Evolutionary conservation across 2,797 vertebrate genomes (phyloP), one percentile per base, ranked within the genome.

Genomic region (Anabas testudineus): DNA sequence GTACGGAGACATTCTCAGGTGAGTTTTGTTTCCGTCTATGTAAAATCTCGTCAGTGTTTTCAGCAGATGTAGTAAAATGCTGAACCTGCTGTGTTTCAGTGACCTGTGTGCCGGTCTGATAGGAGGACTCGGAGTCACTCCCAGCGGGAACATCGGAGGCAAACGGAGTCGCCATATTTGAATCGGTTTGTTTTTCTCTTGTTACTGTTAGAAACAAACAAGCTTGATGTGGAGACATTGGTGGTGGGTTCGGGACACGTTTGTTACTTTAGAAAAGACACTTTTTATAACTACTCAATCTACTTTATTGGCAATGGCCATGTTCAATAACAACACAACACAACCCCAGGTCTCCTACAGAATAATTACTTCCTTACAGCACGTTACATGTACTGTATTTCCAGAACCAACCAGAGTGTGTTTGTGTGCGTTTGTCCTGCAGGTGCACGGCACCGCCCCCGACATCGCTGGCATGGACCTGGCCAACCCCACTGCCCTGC

Each of bases 1-100:
- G 70, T 99, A 99, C 0, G 97, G 97, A 67, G 97, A 99, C 79
- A 99, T 99, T 49, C 94, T 99, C 76, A 99, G 97, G 97, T 98
- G 69, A 59, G 36, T 39, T 43, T 36, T 14, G 5, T 14, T 41
- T 3, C 2, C 4, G 1, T 41, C 14, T n/a, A n/a, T n/a, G n/a
- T n/a, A n/a, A n/a, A 37, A 13, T 12, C 14, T 2, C 4, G 5
- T 41, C 10, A 49, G 22, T 22, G 10, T 3, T 37, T 15, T 16
- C 12, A 2, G 12, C 13, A 6, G 3, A 3, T 1, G 39, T 15
- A 15, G 3, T 16, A 3, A 16, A 41, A 16, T 6, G 14, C 14
- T 10, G 37, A 15, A 10, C 12, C 12, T 12, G 37, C 12, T 19
- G 56, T 82, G 42, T 82, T 67, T 28, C 74, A 99, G 97, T 53